phyloP scores from a whole-genome alignment of 2,888 invertebrate genomes.

The Nemotelus pantherinus region DNA sequence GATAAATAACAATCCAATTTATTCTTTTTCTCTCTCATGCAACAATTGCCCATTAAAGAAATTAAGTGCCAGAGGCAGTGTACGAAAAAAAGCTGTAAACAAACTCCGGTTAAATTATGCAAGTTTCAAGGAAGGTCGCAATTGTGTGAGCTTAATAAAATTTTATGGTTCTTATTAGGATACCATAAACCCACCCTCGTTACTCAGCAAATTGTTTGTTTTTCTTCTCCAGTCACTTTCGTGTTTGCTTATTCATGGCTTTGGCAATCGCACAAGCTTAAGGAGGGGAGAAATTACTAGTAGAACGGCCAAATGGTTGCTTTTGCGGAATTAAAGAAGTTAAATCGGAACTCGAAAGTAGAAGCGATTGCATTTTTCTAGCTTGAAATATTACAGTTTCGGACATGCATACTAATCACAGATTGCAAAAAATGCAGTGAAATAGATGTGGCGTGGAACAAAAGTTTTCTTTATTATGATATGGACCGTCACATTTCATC shows the following conservation, averaged over 20 bases:
- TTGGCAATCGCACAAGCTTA: neutral
- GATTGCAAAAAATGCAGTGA: too few species aligned
- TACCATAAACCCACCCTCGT: constrained; percentile 22
- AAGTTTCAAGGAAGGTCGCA: constrained; percentile 24
- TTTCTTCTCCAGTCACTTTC: constrained; percentile 21
- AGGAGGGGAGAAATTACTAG: too few species aligned
- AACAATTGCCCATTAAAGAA: constrained; percentile 43
- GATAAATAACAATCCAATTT: constrained; percentile 40
- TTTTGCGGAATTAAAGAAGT: too few species aligned
- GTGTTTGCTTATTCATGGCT: constrained; percentile 25
- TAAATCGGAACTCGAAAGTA: too few species aligned
- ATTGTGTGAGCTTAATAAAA: constrained; percentile 29
- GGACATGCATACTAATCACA: too few species aligned
- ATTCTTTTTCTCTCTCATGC: constrained; percentile 22
- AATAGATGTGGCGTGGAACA: too few species aligned
- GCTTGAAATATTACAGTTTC: too few species aligned
- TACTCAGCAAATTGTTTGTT: constrained; percentile 6
- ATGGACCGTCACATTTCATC: too few species aligned
- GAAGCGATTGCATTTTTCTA: too few species aligned
- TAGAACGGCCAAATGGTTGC: too few species aligned
- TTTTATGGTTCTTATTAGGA: constrained; percentile 39
- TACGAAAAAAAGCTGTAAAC: neutral
- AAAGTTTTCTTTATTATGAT: too few species aligned
- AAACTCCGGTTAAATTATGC: constrained; percentile 29
- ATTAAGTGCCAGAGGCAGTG: constrained; percentile 25